These are phyloP conservation scores for Chascanopsetta lugubris DNA, from an alignment of 2,113 vertebrate genomes.

Conservation along the genomic window DNA sequence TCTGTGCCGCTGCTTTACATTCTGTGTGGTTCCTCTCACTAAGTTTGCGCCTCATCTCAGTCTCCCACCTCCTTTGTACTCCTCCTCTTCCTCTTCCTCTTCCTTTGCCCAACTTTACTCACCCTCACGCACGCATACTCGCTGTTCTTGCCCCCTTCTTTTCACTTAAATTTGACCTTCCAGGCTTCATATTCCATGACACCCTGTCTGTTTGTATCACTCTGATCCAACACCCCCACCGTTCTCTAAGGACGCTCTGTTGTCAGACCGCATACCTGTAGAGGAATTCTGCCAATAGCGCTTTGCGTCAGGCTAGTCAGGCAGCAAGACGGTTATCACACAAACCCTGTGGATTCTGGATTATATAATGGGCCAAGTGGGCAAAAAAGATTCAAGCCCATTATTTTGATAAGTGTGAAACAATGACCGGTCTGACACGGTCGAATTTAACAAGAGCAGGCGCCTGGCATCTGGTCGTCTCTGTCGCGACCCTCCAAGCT, in stretches of 20 bases:
- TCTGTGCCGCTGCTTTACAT: constrained; percentile 24
- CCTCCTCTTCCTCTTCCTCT: not conserved
- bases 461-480: constrained; percentile 30
- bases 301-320: constrained; percentile 53
- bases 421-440: constrained; percentile 15
- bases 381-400: constrained; percentile 29
- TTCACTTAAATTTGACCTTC: constrained; percentile 66
- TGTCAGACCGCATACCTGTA: constrained; percentile 68
- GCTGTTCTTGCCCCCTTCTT: constrained; percentile 16
- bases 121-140: constrained; percentile 28
- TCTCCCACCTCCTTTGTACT: not conserved
- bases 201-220: constrained; percentile 77
- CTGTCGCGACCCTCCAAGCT: not conserved
- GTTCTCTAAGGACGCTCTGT: constrained; percentile 56
- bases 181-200: constrained; percentile 74
- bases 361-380: constrained; percentile 43
- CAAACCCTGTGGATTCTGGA: constrained; percentile 33
- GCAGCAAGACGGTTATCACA: constrained; percentile 40
- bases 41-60: constrained; percentile 12
- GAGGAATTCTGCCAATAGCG: constrained; percentile 71
- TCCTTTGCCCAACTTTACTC: constrained; percentile 18
- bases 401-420: constrained; percentile 35
- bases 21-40: constrained; percentile 3
- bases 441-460: constrained; percentile 29
- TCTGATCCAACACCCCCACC: constrained; percentile 68